Evolutionary conservation across 2,113 vertebrate genomes (phyloP), one percentile per base, ranked within the genome.

Genomic region (Polypterus senegalus): DNA sequence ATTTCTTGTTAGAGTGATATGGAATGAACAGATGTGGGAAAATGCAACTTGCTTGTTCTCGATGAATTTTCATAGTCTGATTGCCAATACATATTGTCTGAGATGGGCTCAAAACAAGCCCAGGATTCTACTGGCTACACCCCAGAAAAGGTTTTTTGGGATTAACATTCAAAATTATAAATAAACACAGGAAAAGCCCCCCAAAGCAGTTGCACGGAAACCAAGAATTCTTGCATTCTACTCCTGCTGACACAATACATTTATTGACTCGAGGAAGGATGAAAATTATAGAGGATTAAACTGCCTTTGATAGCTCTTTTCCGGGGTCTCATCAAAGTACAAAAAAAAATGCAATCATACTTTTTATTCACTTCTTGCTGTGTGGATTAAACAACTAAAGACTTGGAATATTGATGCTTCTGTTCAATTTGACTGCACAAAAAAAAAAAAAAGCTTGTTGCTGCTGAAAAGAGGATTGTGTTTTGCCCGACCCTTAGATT

Each of bases 331-430:
- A 54, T 54, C 46, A 46, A 5, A 45, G 60, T 27, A 63, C 61
- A 63, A 61, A 48, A 59, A 59, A 51, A 66, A 68, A 70, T 27
- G 65, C 64, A 66, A 66, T 68, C 46, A 58, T n/a, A 54, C 53
- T 27, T 54, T 58, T 54, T 51, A 27, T 27, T 27, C 27, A 27
- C 61, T 43, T 68, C 9, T 54, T 46, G n/a, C 48, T 49, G 44
- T 54, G 43, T 47, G 60, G 60, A 61, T 62, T 62, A 61, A 49
- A 62, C 10, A 45, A 48, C 54, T 2, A 10, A 54, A 63, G 59
- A 48, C 53, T 45, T 58, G 4, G 54, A 49, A 63, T 3, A 9
- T 27, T 46, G 6, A 27, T 6, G 48, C 5, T 7, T 3, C 7
- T 59, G 60, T 54, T 49, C 52, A 57, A 54, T 49, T 57, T 55